Evolutionary conservation across 2,113 vertebrate species (phyloP), one percentile per base, ranked within the genome.

Genomic region (Xenopus borealis): DNA sequence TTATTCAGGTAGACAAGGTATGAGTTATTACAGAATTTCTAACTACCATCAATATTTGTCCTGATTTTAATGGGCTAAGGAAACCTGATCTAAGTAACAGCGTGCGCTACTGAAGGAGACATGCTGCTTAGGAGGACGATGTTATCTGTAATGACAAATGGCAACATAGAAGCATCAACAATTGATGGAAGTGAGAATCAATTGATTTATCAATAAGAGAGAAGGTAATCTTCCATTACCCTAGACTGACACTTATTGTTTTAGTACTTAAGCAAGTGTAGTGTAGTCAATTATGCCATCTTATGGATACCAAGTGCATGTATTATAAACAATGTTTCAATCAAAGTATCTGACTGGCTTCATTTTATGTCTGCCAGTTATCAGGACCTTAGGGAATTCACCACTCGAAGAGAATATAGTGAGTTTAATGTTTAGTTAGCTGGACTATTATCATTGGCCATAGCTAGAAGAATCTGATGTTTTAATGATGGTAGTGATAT

Each of bases 131-230:
- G 55, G 12, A 62, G 44, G 66, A 68, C 66, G 65, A 63, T 53
- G 66, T 67, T 62, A 55, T 67, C 67, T 53, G 17, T 69, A 62
- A 69, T 77, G 62, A 63, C 61, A 64, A 77, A 77, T 77, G 74
- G 57, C 66, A 77, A 55, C 59, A 18, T 57, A 27, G 23, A 2
- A 19, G 59, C 30, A 63, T 63, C 33, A 64, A 46, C 66, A 70
- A 68, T 64, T 77, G 59, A 70, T 50, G 62, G 30, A 40, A 55
- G 79, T 79, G 81, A 80, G 62, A 85, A 83, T 79, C 63, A 79
- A 78, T 77, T 86, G 79, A 85, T 85, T 81, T 85, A 84, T 78
- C 84, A 68, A 74, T 84, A 82, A 80, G 16, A 0, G 80, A 71
- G 72, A 81, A 79, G 77, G 82, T 84, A 78, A 80, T 69, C 46